Evolutionary conservation across 1,140 invertebrate species (phyloP), one percentile per base, ranked within the genome.

Genomic region (Papilio xuthus): DNA sequence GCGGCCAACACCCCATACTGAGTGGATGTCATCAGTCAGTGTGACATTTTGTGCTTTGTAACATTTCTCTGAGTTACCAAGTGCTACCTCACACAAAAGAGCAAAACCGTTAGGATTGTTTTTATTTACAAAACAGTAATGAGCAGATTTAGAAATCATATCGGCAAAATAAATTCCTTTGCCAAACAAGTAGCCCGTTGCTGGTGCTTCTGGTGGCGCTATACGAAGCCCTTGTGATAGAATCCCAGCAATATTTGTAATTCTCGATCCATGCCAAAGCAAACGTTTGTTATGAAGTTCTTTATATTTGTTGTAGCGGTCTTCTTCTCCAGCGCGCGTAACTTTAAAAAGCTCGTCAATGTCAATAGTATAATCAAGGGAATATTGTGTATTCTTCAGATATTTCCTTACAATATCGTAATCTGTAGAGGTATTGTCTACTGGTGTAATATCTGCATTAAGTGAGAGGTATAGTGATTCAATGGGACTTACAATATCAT

Each of bases 141-240:
- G 28, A 13, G 76, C 76, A n/a, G 79, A 77, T 50, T 80, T 80
- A 15, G 69, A 60, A 18, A 77, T 69, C n/a, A 80, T 76, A 44
- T 80, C 79, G 8, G 79, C 76, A 41, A 80, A 80, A 71, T 80
- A 80, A 18, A 80, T 77, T 7, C 79, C 79, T 67, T 80, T 80
- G 3, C 79, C 79, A 56, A 80, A 80, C 76, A 80, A 73, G 37
- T 44, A 42, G 7, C 79, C 79, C 47, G 75, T 78, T 20, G 6
- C n/a, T n/a, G 41, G 18, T 50, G 72, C 75, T 18, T 53, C 75
- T 32, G 63, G 63, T 0, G 75, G 79, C 9, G 67, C 76, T 80
- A 80, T 73, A 10, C 70, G 76, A 41, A 80, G 76, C 15, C 79
- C 79, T 78, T 80, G 23, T 28, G 37, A 37, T 28, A 80, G 53